phyloP scores from a whole-genome alignment of 2,888 invertebrate species.

The Leptinotarsa juncta region DNA sequence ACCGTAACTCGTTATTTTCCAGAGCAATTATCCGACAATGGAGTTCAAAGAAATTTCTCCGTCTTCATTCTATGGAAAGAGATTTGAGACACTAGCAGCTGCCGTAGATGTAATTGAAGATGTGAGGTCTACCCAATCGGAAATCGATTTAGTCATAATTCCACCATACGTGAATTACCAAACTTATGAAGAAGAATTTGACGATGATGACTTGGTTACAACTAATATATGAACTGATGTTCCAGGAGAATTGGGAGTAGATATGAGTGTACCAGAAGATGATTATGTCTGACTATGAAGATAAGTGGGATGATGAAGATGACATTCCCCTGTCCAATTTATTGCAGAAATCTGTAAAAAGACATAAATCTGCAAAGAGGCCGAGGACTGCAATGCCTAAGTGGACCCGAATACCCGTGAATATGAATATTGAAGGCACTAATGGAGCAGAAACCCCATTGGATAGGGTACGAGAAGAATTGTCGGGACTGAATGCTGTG shows the following conservation, averaged over 20 bases:
- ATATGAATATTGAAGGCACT: background rate
- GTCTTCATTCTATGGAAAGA: background rate
- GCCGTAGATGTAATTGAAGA: conserved; percentile 24
- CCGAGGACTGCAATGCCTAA: background rate
- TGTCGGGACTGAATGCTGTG: background rate
- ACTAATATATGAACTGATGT: conserved; percentile 2
- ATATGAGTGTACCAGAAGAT: too few species aligned
- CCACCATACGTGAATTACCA: background rate
- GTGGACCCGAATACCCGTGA: background rate
- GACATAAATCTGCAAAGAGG: background rate
- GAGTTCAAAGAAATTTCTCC: background rate
- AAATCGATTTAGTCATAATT: background rate
- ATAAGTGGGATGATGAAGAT: too few species aligned
- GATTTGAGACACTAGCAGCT: conserved; percentile 18
- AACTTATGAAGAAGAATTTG: conserved; percentile 19
- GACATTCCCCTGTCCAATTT: too few species aligned
- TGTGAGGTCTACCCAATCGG: conserved; percentile 14
- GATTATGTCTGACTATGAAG: too few species aligned
- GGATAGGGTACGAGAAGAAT: background rate
- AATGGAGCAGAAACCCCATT: background rate
- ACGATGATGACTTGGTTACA: conserved; percentile 15
- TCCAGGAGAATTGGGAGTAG: too few species aligned
- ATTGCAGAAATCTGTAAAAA: too few species aligned
- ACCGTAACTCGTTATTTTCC: background rate
- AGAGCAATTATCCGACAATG: background rate